Evolutionary conservation across 2,888 invertebrate species (phyloP), one percentile per base, ranked within the genome.

Genomic region (Schizotus pectinicornis): DNA sequence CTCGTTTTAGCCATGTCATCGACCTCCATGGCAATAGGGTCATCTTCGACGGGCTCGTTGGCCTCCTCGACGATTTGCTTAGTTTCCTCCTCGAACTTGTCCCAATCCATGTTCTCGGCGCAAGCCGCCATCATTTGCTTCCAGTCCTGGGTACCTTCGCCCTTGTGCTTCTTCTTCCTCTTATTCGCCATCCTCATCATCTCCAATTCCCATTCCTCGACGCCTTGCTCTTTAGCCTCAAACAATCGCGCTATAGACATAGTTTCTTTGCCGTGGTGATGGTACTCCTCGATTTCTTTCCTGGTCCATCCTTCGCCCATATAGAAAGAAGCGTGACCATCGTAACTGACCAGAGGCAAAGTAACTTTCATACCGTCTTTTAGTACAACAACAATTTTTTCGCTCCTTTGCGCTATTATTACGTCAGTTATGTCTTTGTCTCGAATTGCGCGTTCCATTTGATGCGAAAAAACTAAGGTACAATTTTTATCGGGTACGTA

Each of bases 381-480:
- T 67, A 88, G 81, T 77, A 88, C 85, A 8, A 91, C 83, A 5
- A 90, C 79, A 63, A 91, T 87, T 53, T 88, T 89, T 72, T 90
- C 90, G 50, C 86, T 86, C 73, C 89, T 87, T 68, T 89, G 87
- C 3, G 90, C 89, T 22, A 91, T 79, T 85, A 90, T 87, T 0
- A 91, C 87, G 71, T 90, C 90, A 57, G 86, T 81, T 39, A 92
- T 88, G 68, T 90, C 89, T 63, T 89, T 90, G 68, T 90, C 89
- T 12, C 91, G 82, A 46, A 92, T 88, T 3, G 90, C 90, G 6
- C 88, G 86, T 77, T 91, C 91, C 77, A 91, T 82, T 63, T 85
- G 85, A 54, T 89, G 86, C 0, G 88, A 84, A 67, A 91, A 85
- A 37, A 92, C 89, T 63, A 92, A 81, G 64, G 88, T 88, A 74